These are phyloP conservation scores for Peromyscus polionotus DNA, from an alignment of 2,113 vertebrate genomes.

Conservation along the genomic window DNA sequence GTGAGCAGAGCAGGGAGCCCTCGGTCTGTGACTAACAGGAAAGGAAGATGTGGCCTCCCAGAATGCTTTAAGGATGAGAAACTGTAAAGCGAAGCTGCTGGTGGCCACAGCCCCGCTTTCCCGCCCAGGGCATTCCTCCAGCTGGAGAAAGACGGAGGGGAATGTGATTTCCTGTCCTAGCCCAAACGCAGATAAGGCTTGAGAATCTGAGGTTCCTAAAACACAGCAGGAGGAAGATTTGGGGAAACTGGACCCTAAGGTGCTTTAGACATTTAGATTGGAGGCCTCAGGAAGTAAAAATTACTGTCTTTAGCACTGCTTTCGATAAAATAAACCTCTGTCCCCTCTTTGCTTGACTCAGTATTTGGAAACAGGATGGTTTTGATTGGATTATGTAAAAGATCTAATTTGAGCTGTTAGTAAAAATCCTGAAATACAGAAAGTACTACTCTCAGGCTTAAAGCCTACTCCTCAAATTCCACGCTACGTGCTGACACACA, in stretches of 20 bases:
- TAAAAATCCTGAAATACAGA: conserved; percentile 66
- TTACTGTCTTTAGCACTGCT: background rate
- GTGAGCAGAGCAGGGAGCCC: background rate
- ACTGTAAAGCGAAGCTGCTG: background rate
- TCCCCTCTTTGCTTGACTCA: conserved; percentile 23
- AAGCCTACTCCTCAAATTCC: conserved; percentile 17
- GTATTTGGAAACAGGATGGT: conserved; percentile 27
- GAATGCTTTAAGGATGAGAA: background rate
- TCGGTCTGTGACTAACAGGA: conserved; percentile 29
- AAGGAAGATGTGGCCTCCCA: background rate
- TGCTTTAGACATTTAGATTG: background rate
- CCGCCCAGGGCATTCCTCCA: background rate
- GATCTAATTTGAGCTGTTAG: conserved; percentile 64
- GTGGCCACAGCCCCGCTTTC: background rate
- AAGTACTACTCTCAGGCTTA: conserved; percentile 12
- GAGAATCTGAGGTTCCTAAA: background rate
- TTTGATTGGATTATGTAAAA: conserved; percentile 69
- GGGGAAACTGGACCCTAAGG: background rate
- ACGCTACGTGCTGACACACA: background rate
- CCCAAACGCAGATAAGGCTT: background rate
- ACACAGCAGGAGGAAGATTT: background rate
- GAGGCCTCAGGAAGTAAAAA: conserved; percentile 1
- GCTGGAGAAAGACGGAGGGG: background rate
- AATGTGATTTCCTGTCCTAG: background rate
- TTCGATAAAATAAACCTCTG: conserved; percentile 36